Evolutionary conservation across 2,888 invertebrate genomes (phyloP).

Genomic region (Aricia artaxerxes): DNA sequence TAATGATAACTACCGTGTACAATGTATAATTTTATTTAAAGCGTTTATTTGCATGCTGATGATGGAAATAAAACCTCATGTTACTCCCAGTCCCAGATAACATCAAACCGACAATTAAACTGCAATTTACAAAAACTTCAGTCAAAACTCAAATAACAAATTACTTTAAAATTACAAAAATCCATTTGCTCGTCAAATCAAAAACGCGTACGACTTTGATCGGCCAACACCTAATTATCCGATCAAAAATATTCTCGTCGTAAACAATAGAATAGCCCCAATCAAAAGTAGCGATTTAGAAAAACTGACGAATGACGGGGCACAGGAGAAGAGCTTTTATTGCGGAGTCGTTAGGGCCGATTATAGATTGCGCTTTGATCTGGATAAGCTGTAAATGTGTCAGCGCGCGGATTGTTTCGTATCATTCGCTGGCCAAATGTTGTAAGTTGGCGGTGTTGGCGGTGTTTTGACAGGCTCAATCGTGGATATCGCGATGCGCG

Average conservation of each 20-base stretch:
- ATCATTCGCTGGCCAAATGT: conserved; percentile 73
- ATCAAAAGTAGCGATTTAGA: conserved; percentile 56
- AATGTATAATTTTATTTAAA: background rate
- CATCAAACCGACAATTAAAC: background rate
- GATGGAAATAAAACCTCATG: background rate
- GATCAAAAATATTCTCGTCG: conserved; percentile 37
- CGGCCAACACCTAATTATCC: conserved; percentile 39
- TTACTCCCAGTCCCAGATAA: background rate
- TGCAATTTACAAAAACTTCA: conserved; percentile 2
- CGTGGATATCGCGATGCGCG: conserved; percentile 69
- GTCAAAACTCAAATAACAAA: background rate
- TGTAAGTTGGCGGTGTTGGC: conserved; percentile 66
- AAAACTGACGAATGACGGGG: conserved; percentile 9
- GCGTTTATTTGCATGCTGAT: background rate
- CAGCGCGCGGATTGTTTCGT: conserved; percentile 72
- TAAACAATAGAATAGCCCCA: conserved; percentile 44
- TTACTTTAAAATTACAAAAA: conserved; percentile 9
- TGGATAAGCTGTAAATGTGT: conserved; percentile 68
- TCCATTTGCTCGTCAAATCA: conserved; percentile 2
- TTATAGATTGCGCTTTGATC: conserved; percentile 57
- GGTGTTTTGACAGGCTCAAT: conserved; percentile 77
- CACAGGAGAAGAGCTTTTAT: background rate
- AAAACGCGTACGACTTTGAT: conserved; percentile 37
- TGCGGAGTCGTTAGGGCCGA: background rate
- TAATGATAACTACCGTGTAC: too few relatives aligned